These are phyloP conservation scores for Pseudopodoces humilis DNA, from an alignment of 2,113 vertebrate genomes.

Conservation along the genomic window DNA sequence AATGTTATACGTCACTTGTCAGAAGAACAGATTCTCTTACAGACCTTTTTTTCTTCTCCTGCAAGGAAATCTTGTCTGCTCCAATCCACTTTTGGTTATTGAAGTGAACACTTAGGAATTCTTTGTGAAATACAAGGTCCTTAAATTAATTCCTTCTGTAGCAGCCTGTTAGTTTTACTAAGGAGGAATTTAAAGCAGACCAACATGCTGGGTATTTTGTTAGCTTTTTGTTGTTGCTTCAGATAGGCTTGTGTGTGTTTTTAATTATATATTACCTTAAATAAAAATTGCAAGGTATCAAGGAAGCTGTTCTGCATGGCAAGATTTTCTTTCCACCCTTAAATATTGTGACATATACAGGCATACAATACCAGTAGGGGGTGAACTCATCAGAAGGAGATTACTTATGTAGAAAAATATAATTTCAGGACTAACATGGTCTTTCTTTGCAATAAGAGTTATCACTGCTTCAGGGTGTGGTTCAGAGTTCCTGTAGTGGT, in stretches of 20 bases:
- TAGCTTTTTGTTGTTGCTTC: not conserved
- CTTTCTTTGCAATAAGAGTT: not conserved
- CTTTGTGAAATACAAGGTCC: not conserved
- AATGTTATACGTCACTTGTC: not conserved
- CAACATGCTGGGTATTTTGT: not conserved
- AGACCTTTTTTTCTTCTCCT: not conserved
- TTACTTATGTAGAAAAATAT: not conserved
- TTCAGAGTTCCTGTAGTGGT: not conserved
- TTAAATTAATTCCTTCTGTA: conserved; percentile 36
- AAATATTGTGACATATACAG: not conserved
- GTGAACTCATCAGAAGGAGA: not conserved
- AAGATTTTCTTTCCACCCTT: not conserved
- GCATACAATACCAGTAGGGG: not conserved
- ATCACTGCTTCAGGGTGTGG: not conserved
- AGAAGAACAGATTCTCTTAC: not conserved
- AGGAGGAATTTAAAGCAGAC: not conserved
- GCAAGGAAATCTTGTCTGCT: conserved; percentile 37
- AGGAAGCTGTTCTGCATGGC: not conserved
- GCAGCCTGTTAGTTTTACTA: not conserved
- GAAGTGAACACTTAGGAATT: conserved; percentile 16
- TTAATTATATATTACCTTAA: not conserved
- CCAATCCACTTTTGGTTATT: conserved; percentile 33
- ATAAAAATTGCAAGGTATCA: not conserved
- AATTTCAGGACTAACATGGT: not conserved
- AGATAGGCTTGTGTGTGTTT: not conserved